Evolutionary conservation across 1,140 invertebrate genomes (phyloP), one percentile per base, ranked within the genome.

Genomic region (Euwallacea similis): DNA sequence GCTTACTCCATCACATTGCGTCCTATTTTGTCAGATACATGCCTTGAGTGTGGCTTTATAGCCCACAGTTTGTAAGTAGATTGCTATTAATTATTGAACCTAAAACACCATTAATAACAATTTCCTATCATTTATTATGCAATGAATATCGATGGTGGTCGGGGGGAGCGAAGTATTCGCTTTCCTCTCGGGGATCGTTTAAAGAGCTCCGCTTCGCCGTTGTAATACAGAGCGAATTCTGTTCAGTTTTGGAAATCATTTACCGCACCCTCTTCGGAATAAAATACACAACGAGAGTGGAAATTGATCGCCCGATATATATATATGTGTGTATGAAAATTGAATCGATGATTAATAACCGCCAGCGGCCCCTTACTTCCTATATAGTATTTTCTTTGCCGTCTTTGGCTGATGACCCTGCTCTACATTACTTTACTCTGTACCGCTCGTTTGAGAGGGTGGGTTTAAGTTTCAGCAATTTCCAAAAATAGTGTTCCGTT

Each of bases 271-370:
- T 63, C 47, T 47, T 44, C 42, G 42, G 15, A 53, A 65, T 11
- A 33, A n/a, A 50, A 65, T 54, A 65, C n/a, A 65, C 41, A 65
- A 65, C 46, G 33, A 65, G 50, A 54, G 63, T 41, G 61, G 61
- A 47, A 63, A 63, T 63, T 63, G 61, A 63, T 63, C 61, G 61
- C 56, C 7, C n/a, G 33, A 47, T 61, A 61, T 61, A 47, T 61
- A 61, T 61, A 43, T 61, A 61, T 61, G 21, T 50, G 13, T 55
- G 15, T 59, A 33, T 59, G 61, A 63, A 63, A 44, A 63, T 63
- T 47, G 43, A 47, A 13, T 42, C 16, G 42, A 42, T 63, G 61
- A 63, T 63, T 63, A 63, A 63, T 63, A 63, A 63, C 61, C 61
- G 6, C 53, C 13, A 9, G 53, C 53, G 53, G 53, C 53, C 53